These are phyloP conservation scores for Ibidorhyncha struthersii DNA, from an alignment of 2,113 vertebrate genomes.

Conservation along the genomic window DNA sequence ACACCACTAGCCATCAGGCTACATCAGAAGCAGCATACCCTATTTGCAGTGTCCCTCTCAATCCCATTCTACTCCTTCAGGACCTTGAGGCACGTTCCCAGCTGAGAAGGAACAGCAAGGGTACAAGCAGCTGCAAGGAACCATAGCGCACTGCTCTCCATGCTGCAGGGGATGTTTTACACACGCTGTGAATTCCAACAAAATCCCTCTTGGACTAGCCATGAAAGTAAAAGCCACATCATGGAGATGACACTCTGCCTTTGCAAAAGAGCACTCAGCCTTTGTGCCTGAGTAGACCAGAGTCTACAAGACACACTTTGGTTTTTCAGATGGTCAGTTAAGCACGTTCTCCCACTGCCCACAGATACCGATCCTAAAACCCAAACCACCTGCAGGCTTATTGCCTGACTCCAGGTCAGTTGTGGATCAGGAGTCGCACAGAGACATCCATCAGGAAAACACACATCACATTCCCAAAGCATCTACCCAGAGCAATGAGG, in stretches of 20 bases:
- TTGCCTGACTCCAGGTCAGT: not conserved
- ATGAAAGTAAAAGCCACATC: not conserved
- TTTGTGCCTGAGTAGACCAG: not conserved
- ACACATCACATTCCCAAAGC: not conserved
- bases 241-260: not conserved
- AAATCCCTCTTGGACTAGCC: not conserved
- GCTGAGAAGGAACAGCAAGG: not conserved
- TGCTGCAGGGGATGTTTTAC: not conserved
- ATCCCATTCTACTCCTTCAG: not conserved
- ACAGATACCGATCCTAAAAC: not conserved
- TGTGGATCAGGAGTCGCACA: not conserved
- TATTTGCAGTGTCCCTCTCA: not conserved
- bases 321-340: not conserved
- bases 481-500: not conserved
- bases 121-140: not conserved
- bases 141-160: no score
- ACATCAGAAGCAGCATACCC: fast-evolving
- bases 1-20: not conserved
- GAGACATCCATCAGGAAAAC: not conserved
- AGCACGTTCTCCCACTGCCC: not conserved
- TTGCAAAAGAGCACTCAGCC: not conserved
- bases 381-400: not conserved
- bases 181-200: not conserved
- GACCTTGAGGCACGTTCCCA: not conserved
- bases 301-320: not conserved